These are phyloP conservation scores for Orcinus orca DNA, from an alignment of 2,113 vertebrate species.

Conservation along the genomic window DNA sequence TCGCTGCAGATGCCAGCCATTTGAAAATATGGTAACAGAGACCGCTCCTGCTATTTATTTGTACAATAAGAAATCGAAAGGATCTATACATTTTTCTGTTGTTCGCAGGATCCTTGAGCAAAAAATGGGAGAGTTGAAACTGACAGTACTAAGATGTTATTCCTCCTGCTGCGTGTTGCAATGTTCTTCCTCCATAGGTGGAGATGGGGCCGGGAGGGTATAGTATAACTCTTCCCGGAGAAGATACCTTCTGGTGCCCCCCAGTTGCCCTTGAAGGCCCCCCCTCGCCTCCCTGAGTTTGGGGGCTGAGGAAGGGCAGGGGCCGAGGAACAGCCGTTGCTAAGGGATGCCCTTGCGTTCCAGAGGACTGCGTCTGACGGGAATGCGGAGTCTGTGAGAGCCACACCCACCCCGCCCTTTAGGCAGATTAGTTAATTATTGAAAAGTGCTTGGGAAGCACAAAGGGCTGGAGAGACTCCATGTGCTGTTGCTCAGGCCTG, in stretches of 20 bases:
- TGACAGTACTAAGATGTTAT: neutral
- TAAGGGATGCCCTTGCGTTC: neutral
- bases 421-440: constrained; percentile 54
- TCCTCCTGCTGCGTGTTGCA: neutral
- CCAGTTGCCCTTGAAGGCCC: neutral
- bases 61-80: neutral
- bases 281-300: neutral
- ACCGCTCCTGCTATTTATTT: neutral
- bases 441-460: constrained; percentile 54
- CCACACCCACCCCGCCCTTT: neutral
- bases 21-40: neutral
- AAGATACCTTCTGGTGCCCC: neutral
- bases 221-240: neutral
- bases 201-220: neutral
- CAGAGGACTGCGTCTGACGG: neutral
- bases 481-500: neutral
- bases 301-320: neutral
- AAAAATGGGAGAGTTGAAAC: neutral
- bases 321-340: neutral
- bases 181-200: neutral
- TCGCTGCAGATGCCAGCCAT: neutral
- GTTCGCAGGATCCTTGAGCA: neutral
- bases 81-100: neutral
- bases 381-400: constrained; percentile 2
- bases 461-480: constrained; percentile 11